A percentile compares a stretch with the other conserved stretches of the same genome.
phyloP scores from a whole-genome alignment of 2,888 invertebrate species.

The Beris morrisii region DNA sequence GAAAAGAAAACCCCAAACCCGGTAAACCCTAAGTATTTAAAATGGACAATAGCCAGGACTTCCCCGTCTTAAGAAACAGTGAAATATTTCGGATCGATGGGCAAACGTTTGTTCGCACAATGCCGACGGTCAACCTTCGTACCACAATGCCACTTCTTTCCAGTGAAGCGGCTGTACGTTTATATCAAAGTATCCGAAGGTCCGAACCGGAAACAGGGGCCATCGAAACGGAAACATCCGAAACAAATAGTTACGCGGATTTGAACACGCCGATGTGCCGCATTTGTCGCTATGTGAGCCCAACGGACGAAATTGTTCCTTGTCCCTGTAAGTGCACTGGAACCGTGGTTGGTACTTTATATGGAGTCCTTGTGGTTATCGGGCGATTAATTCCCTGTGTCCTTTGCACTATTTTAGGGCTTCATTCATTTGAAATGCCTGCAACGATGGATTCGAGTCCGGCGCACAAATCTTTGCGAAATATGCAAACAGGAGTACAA shows the following conservation, averaged over 20 bases:
- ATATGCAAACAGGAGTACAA: constrained; percentile 47
- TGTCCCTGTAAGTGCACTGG: constrained; percentile 53
- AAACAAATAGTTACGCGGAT: background rate
- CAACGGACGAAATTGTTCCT: constrained; percentile 47
- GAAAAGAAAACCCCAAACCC: no score
- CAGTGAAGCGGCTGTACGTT: constrained; percentile 16
- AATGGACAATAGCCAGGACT: background rate
- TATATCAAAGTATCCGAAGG: constrained; percentile 28
- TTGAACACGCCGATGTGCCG: constrained; percentile 43
- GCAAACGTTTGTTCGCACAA: background rate
- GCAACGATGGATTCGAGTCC: constrained; percentile 51
- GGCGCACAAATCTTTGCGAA: constrained; percentile 49
- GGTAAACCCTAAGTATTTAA: background rate
- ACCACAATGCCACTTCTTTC: background rate
- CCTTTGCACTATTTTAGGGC: constrained; percentile 44
- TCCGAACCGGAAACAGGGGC: background rate
- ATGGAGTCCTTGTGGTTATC: background rate
- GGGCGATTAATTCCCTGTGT: background rate
- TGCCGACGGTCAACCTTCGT: background rate
- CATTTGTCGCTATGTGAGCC: constrained; percentile 51
- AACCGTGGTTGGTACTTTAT: constrained; percentile 48
- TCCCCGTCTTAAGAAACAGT: constrained; percentile 1
- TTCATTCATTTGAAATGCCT: constrained; percentile 51
- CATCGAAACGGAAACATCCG: background rate
- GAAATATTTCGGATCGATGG: constrained; percentile 4